Conservation (phyloP, 2,797 vertebrate genomes). For the Tragelaphus oryx region DNA sequence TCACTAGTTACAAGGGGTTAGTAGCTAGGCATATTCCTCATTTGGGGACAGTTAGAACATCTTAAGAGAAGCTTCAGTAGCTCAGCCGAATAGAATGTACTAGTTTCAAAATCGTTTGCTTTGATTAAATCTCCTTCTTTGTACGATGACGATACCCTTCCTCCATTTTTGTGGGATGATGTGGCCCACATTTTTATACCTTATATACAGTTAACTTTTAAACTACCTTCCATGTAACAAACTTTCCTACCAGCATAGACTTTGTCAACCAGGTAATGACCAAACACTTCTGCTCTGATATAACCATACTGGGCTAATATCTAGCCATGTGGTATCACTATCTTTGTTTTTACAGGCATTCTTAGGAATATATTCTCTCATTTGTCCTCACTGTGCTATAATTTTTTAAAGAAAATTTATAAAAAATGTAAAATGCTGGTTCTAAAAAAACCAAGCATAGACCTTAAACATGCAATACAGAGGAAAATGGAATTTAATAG, state of each 20-base stretch:
- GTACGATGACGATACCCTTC: fast-evolving
- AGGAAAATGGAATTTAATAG: neutral
- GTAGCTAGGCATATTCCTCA: neutral
- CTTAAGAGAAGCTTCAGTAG: neutral
- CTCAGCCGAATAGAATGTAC: neutral
- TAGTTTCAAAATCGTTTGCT: neutral
- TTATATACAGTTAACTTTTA: neutral
- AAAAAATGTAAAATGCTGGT: neutral
- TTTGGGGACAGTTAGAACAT: neutral
- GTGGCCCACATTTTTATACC: neutral
- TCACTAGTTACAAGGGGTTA: neutral
- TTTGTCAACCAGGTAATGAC: neutral
- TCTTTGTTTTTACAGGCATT: neutral
- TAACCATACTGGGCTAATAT: neutral
- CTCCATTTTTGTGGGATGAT: neutral
- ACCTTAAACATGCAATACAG: neutral
- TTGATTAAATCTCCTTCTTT: neutral
- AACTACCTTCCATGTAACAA: neutral
- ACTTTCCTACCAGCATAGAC: neutral
- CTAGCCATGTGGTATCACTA: neutral
- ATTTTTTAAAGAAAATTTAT: neutral
- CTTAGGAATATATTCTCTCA: neutral
- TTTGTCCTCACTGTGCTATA: neutral
- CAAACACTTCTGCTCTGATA: neutral
- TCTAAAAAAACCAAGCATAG: neutral